Evolutionary conservation across 1,140 invertebrate species (phyloP).

Genomic region (Drosophila arawakana): DNA sequence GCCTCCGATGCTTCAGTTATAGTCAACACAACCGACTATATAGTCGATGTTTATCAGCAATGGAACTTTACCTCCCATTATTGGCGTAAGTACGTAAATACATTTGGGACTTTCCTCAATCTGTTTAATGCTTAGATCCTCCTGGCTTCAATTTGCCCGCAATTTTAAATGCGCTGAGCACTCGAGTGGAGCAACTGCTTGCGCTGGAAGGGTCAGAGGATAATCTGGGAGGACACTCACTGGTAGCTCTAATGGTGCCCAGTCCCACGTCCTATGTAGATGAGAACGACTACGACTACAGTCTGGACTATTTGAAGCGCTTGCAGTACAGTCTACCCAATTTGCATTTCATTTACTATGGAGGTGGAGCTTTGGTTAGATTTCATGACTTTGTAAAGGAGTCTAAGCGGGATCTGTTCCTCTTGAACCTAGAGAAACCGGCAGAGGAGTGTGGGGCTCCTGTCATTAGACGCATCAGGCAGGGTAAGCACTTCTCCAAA

Average conservation of each 20-base stretch:
- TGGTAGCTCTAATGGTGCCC: constrained; percentile 86
- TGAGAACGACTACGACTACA: constrained; percentile 85
- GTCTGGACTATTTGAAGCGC: constrained; percentile 81
- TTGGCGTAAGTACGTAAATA: constrained; percentile 84
- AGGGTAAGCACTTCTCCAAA: constrained; percentile 53
- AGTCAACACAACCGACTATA: constrained; percentile 86
- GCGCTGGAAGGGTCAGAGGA: constrained; percentile 77
- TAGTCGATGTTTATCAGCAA: constrained; percentile 85
- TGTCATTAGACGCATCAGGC: constrained; percentile 68
- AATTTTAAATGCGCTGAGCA: constrained; percentile 82
- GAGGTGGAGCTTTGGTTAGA: constrained; percentile 84
- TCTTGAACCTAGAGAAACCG: constrained; percentile 54
- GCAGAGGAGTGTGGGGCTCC: constrained; percentile 56
- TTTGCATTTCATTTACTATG: constrained; percentile 85
- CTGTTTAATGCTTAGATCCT: constrained; percentile 38
- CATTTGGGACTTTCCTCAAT: background rate
- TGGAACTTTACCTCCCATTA: constrained; percentile 86
- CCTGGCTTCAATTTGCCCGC: constrained; percentile 86
- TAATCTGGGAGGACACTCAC: constrained; percentile 85
- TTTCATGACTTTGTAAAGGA: constrained; percentile 85
- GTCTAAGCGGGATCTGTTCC: constrained; percentile 81
- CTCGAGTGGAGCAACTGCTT: constrained; percentile 82
- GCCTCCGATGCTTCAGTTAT: constrained; percentile 87
- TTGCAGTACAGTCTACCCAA: constrained; percentile 86
- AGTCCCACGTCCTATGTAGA: constrained; percentile 74